These are phyloP conservation scores for Sebastes vulpes DNA, from an alignment of 2,797 vertebrate genomes.

Conservation along the genomic window DNA sequence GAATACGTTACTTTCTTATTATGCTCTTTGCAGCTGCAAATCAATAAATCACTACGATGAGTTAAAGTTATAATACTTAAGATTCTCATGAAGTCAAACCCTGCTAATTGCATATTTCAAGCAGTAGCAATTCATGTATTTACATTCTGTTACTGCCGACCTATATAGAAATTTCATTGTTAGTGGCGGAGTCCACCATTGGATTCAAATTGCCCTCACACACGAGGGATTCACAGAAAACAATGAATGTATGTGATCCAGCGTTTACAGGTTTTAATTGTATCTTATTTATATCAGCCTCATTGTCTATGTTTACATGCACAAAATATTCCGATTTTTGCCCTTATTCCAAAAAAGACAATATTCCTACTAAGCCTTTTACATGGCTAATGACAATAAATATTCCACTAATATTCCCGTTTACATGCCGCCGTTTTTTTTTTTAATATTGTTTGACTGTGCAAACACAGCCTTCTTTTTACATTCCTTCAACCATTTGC, in stretches of 20 bases:
- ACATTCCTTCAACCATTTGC: background rate
- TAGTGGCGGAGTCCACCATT: background rate
- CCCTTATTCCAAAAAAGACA: too few relatives aligned
- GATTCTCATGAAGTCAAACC: background rate
- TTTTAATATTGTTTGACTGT: background rate
- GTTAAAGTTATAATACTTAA: background rate
- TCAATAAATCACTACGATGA: background rate
- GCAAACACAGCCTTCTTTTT: background rate
- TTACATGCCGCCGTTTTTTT: too few relatives aligned
- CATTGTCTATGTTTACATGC: too few relatives aligned
- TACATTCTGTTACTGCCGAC: background rate
- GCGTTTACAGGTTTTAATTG: background rate
- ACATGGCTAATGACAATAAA: too few relatives aligned
- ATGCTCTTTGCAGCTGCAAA: background rate
- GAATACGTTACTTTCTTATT: background rate
- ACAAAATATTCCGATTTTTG: too few relatives aligned
- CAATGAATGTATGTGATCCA: background rate
- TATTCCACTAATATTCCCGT: too few relatives aligned
- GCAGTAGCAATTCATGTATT: background rate
- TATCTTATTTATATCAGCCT: background rate
- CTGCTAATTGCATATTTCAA: background rate
- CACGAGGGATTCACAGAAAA: background rate
- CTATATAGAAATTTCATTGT: background rate
- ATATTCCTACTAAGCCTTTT: too few relatives aligned
- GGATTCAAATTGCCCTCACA: background rate